Evolutionary conservation across 2,797 vertebrate genomes (phyloP), one percentile per base, ranked within the genome.

Genomic region (Chaetodon trifasciatus): DNA sequence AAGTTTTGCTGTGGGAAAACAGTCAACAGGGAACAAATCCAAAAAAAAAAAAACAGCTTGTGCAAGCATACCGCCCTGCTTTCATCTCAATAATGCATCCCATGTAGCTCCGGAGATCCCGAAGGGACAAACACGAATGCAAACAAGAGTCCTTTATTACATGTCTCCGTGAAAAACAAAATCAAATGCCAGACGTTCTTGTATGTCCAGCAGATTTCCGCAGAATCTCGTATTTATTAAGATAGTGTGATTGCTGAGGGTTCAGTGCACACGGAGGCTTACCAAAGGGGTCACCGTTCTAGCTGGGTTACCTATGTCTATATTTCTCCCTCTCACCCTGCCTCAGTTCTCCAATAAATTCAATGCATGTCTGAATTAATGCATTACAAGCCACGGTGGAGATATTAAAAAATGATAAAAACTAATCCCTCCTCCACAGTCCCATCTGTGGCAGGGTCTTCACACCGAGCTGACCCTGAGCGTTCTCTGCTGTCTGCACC

Each of bases 371-470:
- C 93, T 91, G 93, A 94, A 95, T 96, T 92, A 96, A 95, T 94
- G 90, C 90, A 91, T 93, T 95, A 94, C 92, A 92, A 93, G 93
- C 87, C 89, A 87, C 52, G 78, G 86, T 85, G 86, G 83, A 88
- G 89, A 95, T 95, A 95, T 95, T 93, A 95, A 95, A 95, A 94
- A 94, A 92, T 91, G 79, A 95, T 94, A 91, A 93, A 95, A 94
- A 91, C 87, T 81, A 95, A 96, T 96, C 94, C 92, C 80, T 90
- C 86, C 76, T 77, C 84, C 56, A 76, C 78, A 42, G 55, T 70
- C 79, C 74, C 79, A 78, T 87, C 77, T 76, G 79, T 81, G 84
- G 67, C 84, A 70, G 83, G 92, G 86, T 91, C 76, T 71, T 86
- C 83, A 87, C 79, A 71, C 84, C 44, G 71, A 72, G 83, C 91